These are phyloP conservation scores for Oryzias javanicus DNA, from an alignment of 2,113 vertebrate species.

Conservation along the genomic window DNA sequence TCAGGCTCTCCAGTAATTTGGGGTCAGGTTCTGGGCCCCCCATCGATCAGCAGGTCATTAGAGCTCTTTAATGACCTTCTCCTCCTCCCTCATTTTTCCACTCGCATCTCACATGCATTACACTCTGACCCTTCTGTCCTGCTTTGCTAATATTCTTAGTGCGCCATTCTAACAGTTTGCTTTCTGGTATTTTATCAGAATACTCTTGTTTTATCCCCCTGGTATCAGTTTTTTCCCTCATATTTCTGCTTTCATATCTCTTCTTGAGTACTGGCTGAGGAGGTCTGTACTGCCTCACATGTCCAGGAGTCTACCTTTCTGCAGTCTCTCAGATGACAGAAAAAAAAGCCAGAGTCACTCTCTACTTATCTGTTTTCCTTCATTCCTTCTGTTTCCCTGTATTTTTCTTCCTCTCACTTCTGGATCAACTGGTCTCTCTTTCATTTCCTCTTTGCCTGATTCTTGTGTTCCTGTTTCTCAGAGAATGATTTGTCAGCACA, in stretches of 20 bases:
- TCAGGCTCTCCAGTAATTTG: conserved; percentile 74
- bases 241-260: conserved; percentile 28
- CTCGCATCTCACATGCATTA: conserved; percentile 20
- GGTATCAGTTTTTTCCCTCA: conserved; percentile 8
- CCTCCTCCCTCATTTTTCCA: conserved; percentile 33
- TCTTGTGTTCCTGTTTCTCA: conserved; percentile 20
- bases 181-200: conserved; percentile 10
- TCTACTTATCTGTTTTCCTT: conserved; percentile 34
- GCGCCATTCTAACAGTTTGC: conserved; percentile 16
- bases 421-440: background rate
- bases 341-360: conserved; percentile 10
- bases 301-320: conserved; percentile 32
- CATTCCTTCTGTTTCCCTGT: conserved; percentile 11
- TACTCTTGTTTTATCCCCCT: background rate
- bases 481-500: conserved; percentile 18
- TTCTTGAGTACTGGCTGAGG: conserved; percentile 21
- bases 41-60: conserved; percentile 78
- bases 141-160: conserved; percentile 4
- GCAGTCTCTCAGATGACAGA: conserved; percentile 53
- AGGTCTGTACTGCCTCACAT: conserved; percentile 58
- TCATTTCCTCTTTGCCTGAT: conserved; percentile 6
- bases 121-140: conserved; percentile 21
- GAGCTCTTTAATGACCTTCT: conserved; percentile 68
- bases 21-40: conserved; percentile 74
- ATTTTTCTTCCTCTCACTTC: conserved; percentile 6